Base-by-base conservation (phyloP, 1,140 invertebrate species). In the Drosophila funebris region DNA sequence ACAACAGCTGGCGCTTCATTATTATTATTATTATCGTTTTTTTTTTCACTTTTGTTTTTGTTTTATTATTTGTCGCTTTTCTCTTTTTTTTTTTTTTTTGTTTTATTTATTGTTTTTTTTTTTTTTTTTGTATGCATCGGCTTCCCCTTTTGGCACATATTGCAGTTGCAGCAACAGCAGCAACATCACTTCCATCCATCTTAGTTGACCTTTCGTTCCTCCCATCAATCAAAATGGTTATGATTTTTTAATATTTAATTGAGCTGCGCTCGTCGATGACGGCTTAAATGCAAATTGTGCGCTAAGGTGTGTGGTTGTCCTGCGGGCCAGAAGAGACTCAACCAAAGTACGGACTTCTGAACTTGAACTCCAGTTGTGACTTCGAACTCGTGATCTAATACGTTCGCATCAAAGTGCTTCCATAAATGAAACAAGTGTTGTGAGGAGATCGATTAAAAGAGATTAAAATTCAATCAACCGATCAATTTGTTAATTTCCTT, bases 181-280 rank as follows among this genome's bases (percentile, higher is more conserved):
- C n/a, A n/a, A n/a, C n/a, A n/a, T n/a, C n/a, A 33, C 53, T 52
- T 31, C n/a, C 67, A 61, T 50, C 14, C 75, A 83, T 84, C 80
- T 83, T 84, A 85, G 80, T 73, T 75, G 57, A 29, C 1, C 14
- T 31, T 41, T 22, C 46, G 29, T 41, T 39, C 44, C 60, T 44
- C 14, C 24, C 14, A 31, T 58, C 37, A 52, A 50, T 66, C 66
- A 66, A 79, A 76, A 68, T 87, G 54, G 69, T 63, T 71, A 85
- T 82, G 77, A 89, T 89, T 83, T 87, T 89, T 89, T 89, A 89
- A 85, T 89, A 89, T 90, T 89, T 85, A 89, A 80, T 89, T 89
- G 85, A 85, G 81, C 61, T 84, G 81, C 74, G 46, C 66, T 69
- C 64, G 73, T 14, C 57, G 44, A 7, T 24, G 50, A 6, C 62